Evolutionary conservation across 2,888 invertebrate genomes (phyloP).

Genomic region (Meghimatium bilineatum): DNA sequence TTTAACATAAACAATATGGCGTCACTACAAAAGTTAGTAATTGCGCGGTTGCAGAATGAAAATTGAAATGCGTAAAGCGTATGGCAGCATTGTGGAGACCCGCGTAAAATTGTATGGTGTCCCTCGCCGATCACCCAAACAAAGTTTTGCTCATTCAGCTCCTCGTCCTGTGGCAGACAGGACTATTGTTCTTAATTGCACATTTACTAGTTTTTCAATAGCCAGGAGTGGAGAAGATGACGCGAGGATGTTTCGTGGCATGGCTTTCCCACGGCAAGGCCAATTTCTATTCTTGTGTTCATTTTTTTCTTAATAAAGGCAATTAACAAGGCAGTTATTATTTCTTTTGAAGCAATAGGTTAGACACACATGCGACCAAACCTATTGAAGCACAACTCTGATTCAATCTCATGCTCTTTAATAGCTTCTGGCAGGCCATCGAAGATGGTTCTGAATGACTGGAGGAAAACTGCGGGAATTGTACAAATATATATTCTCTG

Average conservation of each 20-base stretch:
- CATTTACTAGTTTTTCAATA: constrained; percentile 2
- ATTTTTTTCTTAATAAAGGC: constrained; percentile 7
- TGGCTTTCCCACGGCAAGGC: constrained; percentile 13
- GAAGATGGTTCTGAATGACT: constrained; percentile 7
- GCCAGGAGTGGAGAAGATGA: constrained; percentile 19
- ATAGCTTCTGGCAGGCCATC: constrained; percentile 9
- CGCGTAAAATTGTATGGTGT: background rate
- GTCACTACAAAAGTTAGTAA: background rate
- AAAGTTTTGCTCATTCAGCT: background rate
- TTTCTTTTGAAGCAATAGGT: constrained; percentile 19
- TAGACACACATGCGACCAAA: constrained; percentile 23
- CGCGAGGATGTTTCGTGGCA: background rate
- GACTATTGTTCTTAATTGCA: constrained; percentile 25
- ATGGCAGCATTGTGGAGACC: constrained; percentile 22
- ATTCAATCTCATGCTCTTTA: constrained; percentile 5
- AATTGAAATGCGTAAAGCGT: constrained; percentile 7
- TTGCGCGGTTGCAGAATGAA: background rate
- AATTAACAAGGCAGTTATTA: constrained; percentile 13
- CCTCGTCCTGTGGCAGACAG: constrained; percentile 1
- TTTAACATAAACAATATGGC: background rate
- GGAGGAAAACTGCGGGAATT: background rate
- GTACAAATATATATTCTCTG: background rate
- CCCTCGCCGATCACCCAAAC: constrained; percentile 6
- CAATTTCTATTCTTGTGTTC: constrained; percentile 23
- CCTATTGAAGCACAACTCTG: constrained; percentile 8